Evolutionary conservation across 2,888 invertebrate genomes (phyloP).

Genomic region (Epiperipatus broadwayi): DNA sequence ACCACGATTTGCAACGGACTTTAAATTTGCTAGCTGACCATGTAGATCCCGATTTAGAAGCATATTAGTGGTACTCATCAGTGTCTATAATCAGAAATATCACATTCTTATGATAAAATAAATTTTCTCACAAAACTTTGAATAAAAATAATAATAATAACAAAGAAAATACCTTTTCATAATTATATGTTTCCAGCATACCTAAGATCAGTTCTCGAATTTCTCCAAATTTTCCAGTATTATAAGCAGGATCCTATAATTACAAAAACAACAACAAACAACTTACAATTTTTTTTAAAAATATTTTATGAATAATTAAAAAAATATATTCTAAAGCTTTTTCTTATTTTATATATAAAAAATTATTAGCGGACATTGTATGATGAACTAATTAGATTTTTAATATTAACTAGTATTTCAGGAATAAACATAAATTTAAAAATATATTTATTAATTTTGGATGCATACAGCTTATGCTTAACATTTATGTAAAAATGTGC

Average conservation of each 20-base stretch:
- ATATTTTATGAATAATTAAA: not conserved
- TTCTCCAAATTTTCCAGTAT: slow-evolving; percentile 36
- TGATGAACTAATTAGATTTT: no score
- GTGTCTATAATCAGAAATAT: slow-evolving; percentile 29
- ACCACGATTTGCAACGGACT: slow-evolving; percentile 25
- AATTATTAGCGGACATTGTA: no score
- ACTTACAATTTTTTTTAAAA: not conserved
- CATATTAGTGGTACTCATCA: slow-evolving; percentile 45
- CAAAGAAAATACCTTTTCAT: slow-evolving; percentile 38
- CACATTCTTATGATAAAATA: no score
- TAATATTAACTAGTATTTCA: no score
- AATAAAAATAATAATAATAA: not conserved
- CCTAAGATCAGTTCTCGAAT: slow-evolving; percentile 36
- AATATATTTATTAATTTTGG: no score
- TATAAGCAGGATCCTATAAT: slow-evolving; percentile 31
- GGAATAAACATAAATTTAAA: no score
- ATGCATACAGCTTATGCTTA: no score
- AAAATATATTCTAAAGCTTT: not conserved
- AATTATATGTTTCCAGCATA: slow-evolving; percentile 53
- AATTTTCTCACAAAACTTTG: no score
- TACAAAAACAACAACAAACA: not conserved
- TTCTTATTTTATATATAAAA: not conserved
- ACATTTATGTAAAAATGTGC: no score
- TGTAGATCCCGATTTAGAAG: slow-evolving; percentile 49
- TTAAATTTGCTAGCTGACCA: slow-evolving; percentile 27